Evolutionary conservation across 2,888 invertebrate species (phyloP).

Genomic region (Campaea margaritaria): DNA sequence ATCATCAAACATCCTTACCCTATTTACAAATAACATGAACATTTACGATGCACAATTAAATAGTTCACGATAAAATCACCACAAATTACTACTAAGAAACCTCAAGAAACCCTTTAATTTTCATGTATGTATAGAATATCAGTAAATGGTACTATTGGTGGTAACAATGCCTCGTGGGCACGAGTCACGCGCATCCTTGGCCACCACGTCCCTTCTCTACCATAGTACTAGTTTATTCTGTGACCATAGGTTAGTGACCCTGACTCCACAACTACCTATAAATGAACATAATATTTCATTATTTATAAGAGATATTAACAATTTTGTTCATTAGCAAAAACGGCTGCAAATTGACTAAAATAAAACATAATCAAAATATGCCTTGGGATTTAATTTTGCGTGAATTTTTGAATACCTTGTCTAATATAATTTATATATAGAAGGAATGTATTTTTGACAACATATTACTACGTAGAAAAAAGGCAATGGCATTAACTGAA

Average conservation of each 20-base stretch:
- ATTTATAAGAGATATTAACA: slow-evolving; percentile 22
- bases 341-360: slow-evolving; percentile 8
- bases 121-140: slow-evolving; percentile 33
- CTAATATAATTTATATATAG: too few species aligned
- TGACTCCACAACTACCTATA: slow-evolving; percentile 47
- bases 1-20: neutral
- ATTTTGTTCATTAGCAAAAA: slow-evolving; percentile 23
- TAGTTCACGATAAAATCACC: slow-evolving; percentile 17
- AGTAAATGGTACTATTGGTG: slow-evolving; percentile 37
- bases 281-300: slow-evolving; percentile 15
- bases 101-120: slow-evolving; percentile 32
- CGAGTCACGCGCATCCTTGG: slow-evolving; percentile 81
- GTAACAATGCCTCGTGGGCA: slow-evolving; percentile 66
- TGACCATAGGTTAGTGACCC: slow-evolving; percentile 68
- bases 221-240: too few species aligned
- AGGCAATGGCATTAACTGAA: too few species aligned
- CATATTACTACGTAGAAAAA: too few species aligned
- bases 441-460: too few species aligned
- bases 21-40: neutral
- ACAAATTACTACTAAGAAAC: slow-evolving; percentile 25
- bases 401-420: neutral
- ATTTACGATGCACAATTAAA: neutral
- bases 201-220: slow-evolving; percentile 70
- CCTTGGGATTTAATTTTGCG: neutral
- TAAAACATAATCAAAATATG: slow-evolving; percentile 3